Conservation (phyloP, 2,797 vertebrate genomes). For the Myotis planiceps region DNA sequence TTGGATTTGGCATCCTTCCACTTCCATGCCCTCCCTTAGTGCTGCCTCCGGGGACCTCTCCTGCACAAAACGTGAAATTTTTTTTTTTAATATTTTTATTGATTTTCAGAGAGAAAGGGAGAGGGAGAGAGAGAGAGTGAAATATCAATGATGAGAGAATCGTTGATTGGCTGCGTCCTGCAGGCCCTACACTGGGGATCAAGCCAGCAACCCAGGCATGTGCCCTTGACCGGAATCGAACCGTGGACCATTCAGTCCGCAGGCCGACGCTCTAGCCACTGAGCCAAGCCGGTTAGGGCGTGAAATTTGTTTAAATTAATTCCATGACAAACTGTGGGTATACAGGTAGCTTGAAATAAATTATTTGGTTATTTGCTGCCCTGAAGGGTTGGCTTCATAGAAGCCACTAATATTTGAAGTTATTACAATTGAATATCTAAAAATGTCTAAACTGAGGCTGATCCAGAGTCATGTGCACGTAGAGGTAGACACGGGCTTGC, state of each 20-base stretch:
- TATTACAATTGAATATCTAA: constrained; percentile 41
- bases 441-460: neutral
- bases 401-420: constrained; percentile 52
- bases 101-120: too few species aligned
- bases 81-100: too few species aligned
- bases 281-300: too few species aligned
- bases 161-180: too few species aligned
- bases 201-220: too few species aligned
- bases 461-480: neutral
- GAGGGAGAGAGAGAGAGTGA: too few species aligned
- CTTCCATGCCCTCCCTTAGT: neutral
- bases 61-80: neutral
- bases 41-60: neutral
- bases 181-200: too few species aligned
- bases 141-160: too few species aligned
- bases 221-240: too few species aligned
- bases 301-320: constrained; percentile 63
- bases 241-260: too few species aligned
- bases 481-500: neutral
- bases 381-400: constrained; percentile 60
- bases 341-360: constrained; percentile 51
- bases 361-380: constrained; percentile 60
- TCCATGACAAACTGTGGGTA: neutral
- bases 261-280: too few species aligned
- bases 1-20: constrained; percentile 14